phyloP scores from a whole-genome alignment of 2,797 vertebrate species.

The Pitangus sulphuratus region DNA sequence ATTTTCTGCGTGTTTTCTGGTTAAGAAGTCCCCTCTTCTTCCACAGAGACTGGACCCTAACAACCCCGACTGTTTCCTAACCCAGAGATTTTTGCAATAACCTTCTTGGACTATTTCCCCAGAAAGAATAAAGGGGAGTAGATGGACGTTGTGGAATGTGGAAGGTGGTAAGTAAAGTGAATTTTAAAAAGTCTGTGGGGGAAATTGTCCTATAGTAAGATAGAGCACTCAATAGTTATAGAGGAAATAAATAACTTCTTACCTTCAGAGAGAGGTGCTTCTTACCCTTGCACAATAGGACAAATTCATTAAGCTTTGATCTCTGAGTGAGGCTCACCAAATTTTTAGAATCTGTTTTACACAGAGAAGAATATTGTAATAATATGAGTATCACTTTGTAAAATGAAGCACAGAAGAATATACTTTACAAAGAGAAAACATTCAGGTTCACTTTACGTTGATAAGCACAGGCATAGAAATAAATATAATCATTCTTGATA shows the following conservation, averaged over 20 bases:
- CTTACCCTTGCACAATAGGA: conserved; percentile 21
- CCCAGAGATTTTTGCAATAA: neutral
- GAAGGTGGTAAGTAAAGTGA: neutral
- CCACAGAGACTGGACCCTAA: neutral
- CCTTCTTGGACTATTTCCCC: neutral
- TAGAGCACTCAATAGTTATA: neutral
- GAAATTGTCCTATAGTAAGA: neutral
- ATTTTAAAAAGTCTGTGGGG: neutral
- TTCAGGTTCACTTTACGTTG: neutral
- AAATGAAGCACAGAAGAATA: neutral
- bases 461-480: neutral
- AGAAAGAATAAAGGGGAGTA: neutral
- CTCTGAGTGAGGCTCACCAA: conserved; percentile 49
- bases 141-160: neutral
- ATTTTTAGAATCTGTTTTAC: neutral
- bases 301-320: conserved; percentile 27
- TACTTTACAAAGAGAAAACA: neutral
- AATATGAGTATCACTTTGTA: neutral
- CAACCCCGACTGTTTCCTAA: rapidly evolving
- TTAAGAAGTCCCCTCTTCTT: neutral
- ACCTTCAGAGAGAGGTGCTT: conserved; percentile 29
- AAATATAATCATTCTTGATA: neutral
- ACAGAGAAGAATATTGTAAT: neutral
- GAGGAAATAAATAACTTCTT: neutral
- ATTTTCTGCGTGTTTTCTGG: neutral